These are phyloP conservation scores for Sarcophilus harrisii DNA, from an alignment of 2,797 vertebrate species.

Conservation along the genomic window DNA sequence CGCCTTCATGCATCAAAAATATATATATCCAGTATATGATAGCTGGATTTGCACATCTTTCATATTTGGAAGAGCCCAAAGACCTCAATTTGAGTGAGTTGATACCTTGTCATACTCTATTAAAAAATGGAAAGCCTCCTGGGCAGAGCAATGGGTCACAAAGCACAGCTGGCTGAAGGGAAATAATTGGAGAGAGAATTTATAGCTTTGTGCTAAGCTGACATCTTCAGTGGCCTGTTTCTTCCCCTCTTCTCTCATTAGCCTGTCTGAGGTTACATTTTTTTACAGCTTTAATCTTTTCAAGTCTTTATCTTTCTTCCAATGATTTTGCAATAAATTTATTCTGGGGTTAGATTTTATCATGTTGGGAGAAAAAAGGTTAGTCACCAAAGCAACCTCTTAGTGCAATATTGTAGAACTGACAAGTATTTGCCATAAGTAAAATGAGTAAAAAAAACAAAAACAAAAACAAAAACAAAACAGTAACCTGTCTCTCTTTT, in stretches of 20 bases:
- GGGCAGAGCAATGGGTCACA: conserved; percentile 1
- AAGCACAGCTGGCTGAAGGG: conserved; percentile 52
- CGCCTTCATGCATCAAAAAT: background rate
- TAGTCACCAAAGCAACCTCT: background rate
- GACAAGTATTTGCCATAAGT: background rate
- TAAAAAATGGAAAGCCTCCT: conserved; percentile 13
- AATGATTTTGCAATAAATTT: conserved; percentile 29
- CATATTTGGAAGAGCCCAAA: background rate
- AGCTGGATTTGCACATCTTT: background rate
- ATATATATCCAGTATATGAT: background rate
- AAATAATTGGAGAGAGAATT: conserved; percentile 66
- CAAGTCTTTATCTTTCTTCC: conserved; percentile 20
- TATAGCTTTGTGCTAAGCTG: conserved; percentile 60
- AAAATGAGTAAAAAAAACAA: background rate
- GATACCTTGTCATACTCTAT: background rate
- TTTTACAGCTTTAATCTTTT: background rate
- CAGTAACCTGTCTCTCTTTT: conserved; percentile 1
- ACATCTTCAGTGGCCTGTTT: conserved; percentile 47
- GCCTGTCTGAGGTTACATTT: conserved; percentile 37
- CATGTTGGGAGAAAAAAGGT: background rate
- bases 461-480: background rate
- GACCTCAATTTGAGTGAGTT: background rate
- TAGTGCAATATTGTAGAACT: background rate
- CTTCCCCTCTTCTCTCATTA: conserved; percentile 55
- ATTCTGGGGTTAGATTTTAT: conserved; percentile 7